phyloP scores from a whole-genome alignment of 2,888 invertebrate genomes.

The Cheilosia impressa region DNA sequence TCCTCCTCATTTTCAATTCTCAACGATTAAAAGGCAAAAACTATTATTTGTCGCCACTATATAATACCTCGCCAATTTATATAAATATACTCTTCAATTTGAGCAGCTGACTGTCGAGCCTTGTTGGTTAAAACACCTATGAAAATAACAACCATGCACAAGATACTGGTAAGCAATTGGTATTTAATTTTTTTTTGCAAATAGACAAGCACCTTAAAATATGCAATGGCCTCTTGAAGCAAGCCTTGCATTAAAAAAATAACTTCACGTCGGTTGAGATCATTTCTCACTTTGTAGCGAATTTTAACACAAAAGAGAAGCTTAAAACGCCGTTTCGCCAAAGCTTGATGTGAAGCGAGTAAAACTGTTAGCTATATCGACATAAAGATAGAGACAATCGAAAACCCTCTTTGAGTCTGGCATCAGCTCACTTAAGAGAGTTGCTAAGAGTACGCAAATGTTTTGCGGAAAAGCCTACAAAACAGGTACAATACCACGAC shows the following conservation, averaged over 20 bases:
- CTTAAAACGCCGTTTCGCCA: constrained; percentile 42
- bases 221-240: constrained; percentile 46
- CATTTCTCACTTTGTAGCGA: constrained; percentile 1
- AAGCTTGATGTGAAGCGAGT: constrained; percentile 31
- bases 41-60: too few relatives aligned
- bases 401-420: too few relatives aligned
- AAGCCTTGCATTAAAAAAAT: background rate
- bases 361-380: background rate
- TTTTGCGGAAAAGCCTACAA: constrained; percentile 16
- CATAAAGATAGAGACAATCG: background rate
- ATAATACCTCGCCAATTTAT: too few relatives aligned
- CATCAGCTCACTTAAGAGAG: too few relatives aligned
- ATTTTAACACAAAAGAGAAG: constrained; percentile 19
- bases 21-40: too few relatives aligned
- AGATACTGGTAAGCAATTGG: background rate
- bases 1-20: too few relatives aligned
- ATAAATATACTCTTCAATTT: too few relatives aligned
- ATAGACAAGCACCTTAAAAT: constrained; percentile 49
- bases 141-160: too few relatives aligned
- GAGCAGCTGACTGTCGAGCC: too few relatives aligned
- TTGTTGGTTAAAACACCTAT: too few relatives aligned
- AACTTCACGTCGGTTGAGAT: constrained; percentile 3
- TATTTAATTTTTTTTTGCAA: background rate
- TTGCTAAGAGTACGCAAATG: too few relatives aligned
- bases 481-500: constrained; percentile 41